phyloP scores from a whole-genome alignment of 1,140 invertebrate genomes.

The Drosophila sproati region DNA sequence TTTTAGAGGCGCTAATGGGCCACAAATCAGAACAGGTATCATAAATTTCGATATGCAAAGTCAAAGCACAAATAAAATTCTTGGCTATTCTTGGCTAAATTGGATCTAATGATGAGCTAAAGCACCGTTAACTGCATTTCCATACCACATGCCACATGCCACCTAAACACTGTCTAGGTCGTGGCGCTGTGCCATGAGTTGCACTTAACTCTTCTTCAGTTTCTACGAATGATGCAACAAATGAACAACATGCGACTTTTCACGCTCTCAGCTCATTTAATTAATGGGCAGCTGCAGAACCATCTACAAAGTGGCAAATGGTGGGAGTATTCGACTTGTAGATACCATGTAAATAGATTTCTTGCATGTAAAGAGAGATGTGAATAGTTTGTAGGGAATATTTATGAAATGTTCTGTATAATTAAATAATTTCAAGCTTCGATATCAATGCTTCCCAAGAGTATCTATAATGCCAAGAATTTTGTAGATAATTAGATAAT shows the following conservation, averaged over 20 bases:
- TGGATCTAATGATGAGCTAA: conserved; percentile 27
- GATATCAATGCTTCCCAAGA: no score
- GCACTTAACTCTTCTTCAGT: conserved; percentile 39
- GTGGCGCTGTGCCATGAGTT: conserved; percentile 61
- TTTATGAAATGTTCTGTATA: not conserved
- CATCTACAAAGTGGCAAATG: not conserved
- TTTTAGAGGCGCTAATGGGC: conserved; percentile 62
- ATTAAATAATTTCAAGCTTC: not conserved
- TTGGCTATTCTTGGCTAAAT: not conserved
- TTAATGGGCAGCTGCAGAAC: conserved; percentile 51
- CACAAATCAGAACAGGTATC: conserved; percentile 38
- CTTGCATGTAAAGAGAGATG: no score
- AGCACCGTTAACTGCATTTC: conserved; percentile 41
- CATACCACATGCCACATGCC: conserved; percentile 40
- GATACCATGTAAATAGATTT: not conserved
- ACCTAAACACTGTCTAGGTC: conserved; percentile 39
- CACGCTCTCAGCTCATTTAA: conserved; percentile 71
- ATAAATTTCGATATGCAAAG: conserved; percentile 28
- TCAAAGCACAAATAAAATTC: conserved; percentile 20
- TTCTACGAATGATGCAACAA: conserved; percentile 61
- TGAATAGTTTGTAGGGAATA: not conserved
- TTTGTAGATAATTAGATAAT: not conserved
- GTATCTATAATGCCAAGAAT: not conserved
- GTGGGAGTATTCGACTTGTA: not conserved
- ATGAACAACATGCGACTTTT: conserved; percentile 65